Evolutionary conservation across 2,113 vertebrate species (phyloP).

Genomic region (Rhinopomastus cyanomelas): DNA sequence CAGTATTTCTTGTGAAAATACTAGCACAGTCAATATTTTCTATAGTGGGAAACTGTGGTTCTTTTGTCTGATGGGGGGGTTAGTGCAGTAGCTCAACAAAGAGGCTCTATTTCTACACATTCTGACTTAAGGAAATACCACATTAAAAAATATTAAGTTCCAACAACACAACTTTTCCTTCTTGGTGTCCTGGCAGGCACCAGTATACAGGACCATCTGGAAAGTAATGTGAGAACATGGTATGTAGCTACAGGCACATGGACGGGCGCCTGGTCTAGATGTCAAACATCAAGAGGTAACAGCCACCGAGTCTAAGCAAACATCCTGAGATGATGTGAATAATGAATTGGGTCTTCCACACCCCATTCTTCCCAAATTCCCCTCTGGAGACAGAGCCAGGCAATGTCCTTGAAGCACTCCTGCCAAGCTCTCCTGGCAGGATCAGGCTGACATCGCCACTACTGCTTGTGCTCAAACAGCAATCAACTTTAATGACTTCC

Average conservation of each 20-base stretch:
- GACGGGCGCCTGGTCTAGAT: conserved; percentile 5
- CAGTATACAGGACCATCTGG: conserved; percentile 30
- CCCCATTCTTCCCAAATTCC: conserved; percentile 18
- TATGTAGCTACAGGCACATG: conserved; percentile 23
- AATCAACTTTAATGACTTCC: conserved; percentile 54
- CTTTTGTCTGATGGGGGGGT: conserved; percentile 23
- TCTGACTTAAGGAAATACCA: conserved; percentile 45
- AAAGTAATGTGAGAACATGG: conserved; percentile 53
- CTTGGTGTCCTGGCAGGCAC: not conserved
- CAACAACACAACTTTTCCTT: conserved; percentile 45
- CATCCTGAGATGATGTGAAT: conserved; percentile 25
- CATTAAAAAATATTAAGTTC: conserved; percentile 46
- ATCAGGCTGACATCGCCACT: not conserved
- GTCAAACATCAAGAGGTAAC: conserved; percentile 9
- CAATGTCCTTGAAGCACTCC: not conserved
- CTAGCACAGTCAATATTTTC: conserved; percentile 50
- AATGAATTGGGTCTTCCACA: conserved; percentile 20
- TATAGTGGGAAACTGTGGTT: conserved; percentile 49
- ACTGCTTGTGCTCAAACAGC: not conserved
- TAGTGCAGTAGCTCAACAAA: conserved; percentile 46
- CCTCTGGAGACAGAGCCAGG: conserved; percentile 42
- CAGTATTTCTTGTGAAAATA: conserved; percentile 69
- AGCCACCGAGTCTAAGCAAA: conserved; percentile 41
- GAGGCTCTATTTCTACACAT: conserved; percentile 49
- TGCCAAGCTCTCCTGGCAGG: not conserved